Percentiles rank a stretch among this genome's conserved stretches.
Evolutionary conservation across 2,797 vertebrate genomes (phyloP).

Genomic region (Vultur gryphus): DNA sequence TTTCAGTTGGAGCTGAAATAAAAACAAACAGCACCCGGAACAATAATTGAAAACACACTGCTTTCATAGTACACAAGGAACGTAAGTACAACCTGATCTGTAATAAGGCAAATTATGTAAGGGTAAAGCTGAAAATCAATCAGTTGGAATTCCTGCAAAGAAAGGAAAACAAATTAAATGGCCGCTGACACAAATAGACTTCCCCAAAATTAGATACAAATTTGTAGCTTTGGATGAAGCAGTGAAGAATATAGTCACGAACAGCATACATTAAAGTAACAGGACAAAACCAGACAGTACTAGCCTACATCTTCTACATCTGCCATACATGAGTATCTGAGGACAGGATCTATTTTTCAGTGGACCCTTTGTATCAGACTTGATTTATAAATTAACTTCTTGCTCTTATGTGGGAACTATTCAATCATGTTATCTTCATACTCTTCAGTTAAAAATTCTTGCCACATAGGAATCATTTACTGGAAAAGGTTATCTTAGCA

Average conservation of each 20-base stretch:
- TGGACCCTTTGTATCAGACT: not conserved
- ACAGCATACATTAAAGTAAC: not conserved
- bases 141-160: not conserved
- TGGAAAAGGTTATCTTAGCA: not conserved
- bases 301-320: not conserved
- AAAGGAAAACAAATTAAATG: not conserved
- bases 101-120: not conserved
- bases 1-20: conserved; percentile 69
- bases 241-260: not conserved
- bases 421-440: not conserved
- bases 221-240: not conserved
- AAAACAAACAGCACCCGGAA: conserved; percentile 12
- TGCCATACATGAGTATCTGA: not conserved
- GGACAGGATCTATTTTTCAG: not conserved
- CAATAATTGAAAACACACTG: not conserved
- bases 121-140: not conserved
- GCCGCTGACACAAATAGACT: not conserved
- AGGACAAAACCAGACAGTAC: not conserved
- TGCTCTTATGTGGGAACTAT: not conserved
- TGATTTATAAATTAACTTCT: not conserved
- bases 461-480: not conserved
- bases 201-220: not conserved
- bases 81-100: not conserved
- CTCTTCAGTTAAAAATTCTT: not conserved
- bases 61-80: not conserved